phyloP scores from a whole-genome alignment of 1,140 invertebrate genomes.

The Triops cancriformis region DNA sequence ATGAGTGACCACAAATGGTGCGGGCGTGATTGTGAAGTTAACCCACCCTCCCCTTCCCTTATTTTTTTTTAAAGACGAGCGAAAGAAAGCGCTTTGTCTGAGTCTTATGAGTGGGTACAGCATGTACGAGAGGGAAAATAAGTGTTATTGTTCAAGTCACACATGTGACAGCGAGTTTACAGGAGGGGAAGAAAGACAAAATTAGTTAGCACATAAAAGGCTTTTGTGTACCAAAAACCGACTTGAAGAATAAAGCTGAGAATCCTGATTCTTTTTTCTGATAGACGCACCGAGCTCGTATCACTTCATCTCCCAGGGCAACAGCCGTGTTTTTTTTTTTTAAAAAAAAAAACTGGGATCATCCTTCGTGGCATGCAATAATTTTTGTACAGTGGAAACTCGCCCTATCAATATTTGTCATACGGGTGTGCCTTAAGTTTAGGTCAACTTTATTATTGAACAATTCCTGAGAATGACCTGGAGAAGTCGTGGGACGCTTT shows the following conservation, averaged over 20 bases:
- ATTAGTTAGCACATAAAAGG: constrained; percentile 1
- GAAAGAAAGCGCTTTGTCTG: not conserved
- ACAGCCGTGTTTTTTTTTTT: too few species aligned
- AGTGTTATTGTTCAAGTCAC: not conserved
- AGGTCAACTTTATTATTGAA: too few species aligned
- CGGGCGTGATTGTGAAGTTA: constrained; percentile 5
- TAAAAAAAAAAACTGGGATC: too few species aligned
- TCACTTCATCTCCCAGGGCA: too few species aligned
- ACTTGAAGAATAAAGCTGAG: not conserved
- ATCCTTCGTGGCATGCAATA: too few species aligned
- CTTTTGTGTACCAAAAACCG: constrained; percentile 11
- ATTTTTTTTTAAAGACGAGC: not conserved
- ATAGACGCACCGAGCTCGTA: too few species aligned
- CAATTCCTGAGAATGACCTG: too few species aligned
- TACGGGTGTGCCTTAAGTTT: too few species aligned
- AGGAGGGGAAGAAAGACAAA: not conserved
- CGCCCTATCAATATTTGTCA: too few species aligned
- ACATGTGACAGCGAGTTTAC: not conserved
- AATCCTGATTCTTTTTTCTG: not conserved
- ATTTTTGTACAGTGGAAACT: too few species aligned
- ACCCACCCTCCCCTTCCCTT: not conserved
- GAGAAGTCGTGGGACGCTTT: too few species aligned
- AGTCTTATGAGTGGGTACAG: not conserved
- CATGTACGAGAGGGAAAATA: not conserved
- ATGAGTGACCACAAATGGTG: not conserved